These are phyloP conservation scores for Procambarus virginalis DNA, from an alignment of 1,140 invertebrate species.

Conservation along the genomic window DNA sequence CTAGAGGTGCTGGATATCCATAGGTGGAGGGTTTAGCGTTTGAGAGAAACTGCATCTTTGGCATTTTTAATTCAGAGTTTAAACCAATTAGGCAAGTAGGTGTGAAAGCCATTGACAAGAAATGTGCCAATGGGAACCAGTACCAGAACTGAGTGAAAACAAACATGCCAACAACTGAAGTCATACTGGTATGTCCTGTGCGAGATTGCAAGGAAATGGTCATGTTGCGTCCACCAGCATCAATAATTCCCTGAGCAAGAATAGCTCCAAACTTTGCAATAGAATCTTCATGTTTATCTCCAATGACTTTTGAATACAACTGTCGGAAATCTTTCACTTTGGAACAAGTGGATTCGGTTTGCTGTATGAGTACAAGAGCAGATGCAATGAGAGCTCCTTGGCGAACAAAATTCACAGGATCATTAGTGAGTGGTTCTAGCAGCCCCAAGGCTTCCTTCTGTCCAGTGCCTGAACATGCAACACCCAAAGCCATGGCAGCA, in stretches of 20 bases:
- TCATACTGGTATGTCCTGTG: constrained; percentile 97
- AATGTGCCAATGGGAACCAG: constrained; percentile 98
- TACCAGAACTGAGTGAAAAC: constrained; percentile 99
- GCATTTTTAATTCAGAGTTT: constrained; percentile 90
- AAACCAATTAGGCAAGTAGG: constrained; percentile 96
- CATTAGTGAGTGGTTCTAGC: constrained; percentile 98
- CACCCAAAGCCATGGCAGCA: constrained; percentile 98
- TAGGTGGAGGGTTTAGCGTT: constrained; percentile 95
- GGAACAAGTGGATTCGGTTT: constrained; percentile 92
- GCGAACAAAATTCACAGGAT: constrained; percentile 98
- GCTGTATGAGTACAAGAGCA: constrained; percentile 98
- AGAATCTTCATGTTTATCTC: constrained; percentile 99
- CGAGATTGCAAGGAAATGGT: constrained; percentile 96
- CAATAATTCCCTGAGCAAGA: constrained; percentile 95
- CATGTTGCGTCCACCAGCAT: constrained; percentile 95
- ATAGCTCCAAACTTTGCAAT: constrained; percentile 99
- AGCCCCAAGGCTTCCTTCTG: constrained; percentile 93
- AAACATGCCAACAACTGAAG: constrained; percentile 97
- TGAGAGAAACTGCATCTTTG: constrained; percentile 83
- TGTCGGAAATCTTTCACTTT: constrained; percentile 92
- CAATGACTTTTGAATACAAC: constrained; percentile 95
- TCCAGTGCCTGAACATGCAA: constrained; percentile 86
- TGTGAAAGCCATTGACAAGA: constrained; percentile 95
- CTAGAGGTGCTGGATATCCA: constrained; percentile 96
- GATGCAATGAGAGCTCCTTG: constrained; percentile 98